Base-by-base conservation (phyloP, 2,888 invertebrate species). In the Chironomus riparius region DNA sequence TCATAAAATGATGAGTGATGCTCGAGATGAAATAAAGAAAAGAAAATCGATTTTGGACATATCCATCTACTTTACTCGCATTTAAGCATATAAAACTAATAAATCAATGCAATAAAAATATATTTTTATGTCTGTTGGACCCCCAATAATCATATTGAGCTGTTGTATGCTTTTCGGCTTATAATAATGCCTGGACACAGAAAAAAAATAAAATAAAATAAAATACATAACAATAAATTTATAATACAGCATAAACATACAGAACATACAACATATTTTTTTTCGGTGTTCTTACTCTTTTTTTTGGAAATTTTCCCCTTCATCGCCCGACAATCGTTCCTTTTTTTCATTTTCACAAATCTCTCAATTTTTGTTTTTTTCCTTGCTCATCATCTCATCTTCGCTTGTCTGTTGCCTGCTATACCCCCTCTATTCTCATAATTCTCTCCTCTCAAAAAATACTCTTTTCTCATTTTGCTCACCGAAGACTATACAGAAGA, bases 71-170 rank as follows among this genome's bases (percentile, higher is more conserved):
- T 38, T 38, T 38, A 38, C 10, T 56, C 56, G 15, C 56, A 56
- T 56, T 47, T 38, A 70, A 15, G n/a, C 24, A 70, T 47, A 71
- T 50, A 71, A 24, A 56, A 71, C 18, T 56, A 28, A 71, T 71
- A 71, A 71, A 71, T 71, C 71, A 71, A 71, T 56, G 71, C 56
- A 71, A 71, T 71, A 71, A 71, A 71, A 71, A 56, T 71, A 28
- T 71, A 71, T 71, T 71, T 71, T 56, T 71, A 56, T 71, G 18
- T 24, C 21, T 24, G 38, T 38, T 38, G 38, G 38, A 38, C 10
- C 38, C 38, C 38, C 38, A 38, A 38, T 38, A 38, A 38, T 38
- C 38, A 38, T 38, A 38, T 10, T 38, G 38, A 38, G 38, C 6
- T 28, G 28, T 28, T 28, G 28, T 28, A 5, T 28, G 5, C 28